Conservation (phyloP, 64 coral and sea anemone species). For the Stylophora pistillata region DNA sequence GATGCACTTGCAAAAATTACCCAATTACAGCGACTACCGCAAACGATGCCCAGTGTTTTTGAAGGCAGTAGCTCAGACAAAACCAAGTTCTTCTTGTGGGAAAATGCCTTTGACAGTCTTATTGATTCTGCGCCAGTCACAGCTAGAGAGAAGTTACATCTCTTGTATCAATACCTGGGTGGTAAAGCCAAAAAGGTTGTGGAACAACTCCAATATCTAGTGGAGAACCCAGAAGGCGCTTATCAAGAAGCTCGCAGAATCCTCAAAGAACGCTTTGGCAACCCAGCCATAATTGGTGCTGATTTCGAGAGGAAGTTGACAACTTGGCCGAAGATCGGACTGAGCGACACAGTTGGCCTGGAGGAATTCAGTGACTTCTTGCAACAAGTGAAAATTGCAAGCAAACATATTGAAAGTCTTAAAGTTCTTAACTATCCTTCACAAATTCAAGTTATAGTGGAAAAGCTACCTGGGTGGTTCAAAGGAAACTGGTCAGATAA, state of each 20-base stretch:
- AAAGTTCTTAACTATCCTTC: conserved; percentile 60
- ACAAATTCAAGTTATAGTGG: conserved; percentile 65
- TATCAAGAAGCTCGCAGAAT: conserved; percentile 59
- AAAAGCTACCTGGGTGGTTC: conserved; percentile 61
- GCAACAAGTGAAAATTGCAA: conserved; percentile 49
- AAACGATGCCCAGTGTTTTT: conserved; percentile 45
- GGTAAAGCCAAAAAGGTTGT: conserved; percentile 61
- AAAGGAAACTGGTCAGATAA: conserved; percentile 62
- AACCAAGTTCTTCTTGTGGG: conserved; percentile 62
- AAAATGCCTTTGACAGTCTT: conserved; percentile 57
- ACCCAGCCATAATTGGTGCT: conserved; percentile 42
- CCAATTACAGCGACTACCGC: conserved; percentile 69
- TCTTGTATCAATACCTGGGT: conserved; percentile 69
- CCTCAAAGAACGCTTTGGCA: conserved; percentile 66
- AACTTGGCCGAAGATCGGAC: conserved; percentile 43
- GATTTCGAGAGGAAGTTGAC: conserved; percentile 49
- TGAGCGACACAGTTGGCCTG: conserved; percentile 27
- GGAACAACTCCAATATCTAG: conserved; percentile 58
- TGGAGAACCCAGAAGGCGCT: conserved; percentile 46
- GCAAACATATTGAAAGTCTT: conserved; percentile 50
- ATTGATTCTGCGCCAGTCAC: conserved; percentile 61
- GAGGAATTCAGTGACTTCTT: conserved; percentile 74
- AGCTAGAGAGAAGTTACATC: conserved; percentile 49
- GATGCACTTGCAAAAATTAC: conserved; percentile 45
- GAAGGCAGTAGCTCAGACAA: conserved; percentile 52